Percentiles rank a stretch among this genome's conserved stretches.
phyloP scores from a whole-genome alignment of 2,888 invertebrate species.

The Suillia variegata region DNA sequence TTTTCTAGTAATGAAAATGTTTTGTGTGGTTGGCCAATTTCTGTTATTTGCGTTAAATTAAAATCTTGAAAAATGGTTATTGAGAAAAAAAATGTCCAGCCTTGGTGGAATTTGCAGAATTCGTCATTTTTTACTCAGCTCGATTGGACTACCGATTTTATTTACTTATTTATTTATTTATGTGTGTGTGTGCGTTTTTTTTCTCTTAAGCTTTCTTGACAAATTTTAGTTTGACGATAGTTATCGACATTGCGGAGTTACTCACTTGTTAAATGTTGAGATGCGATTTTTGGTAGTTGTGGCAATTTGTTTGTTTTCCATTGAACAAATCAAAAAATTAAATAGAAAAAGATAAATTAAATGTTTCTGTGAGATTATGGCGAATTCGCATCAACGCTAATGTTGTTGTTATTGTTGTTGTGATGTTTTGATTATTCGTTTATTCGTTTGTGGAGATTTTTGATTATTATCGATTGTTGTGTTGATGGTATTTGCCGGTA shows the following conservation, averaged over 20 bases:
- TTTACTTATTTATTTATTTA: no score
- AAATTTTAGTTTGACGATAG: neutral
- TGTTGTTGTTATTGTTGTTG: slow-evolving; percentile 24
- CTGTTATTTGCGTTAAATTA: neutral
- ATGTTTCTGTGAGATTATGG: neutral
- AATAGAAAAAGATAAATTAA: neutral
- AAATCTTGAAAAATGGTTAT: neutral
- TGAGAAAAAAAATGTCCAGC: no score
- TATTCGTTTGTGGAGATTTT: neutral
- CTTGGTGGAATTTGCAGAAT: neutral
- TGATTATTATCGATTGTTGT: slow-evolving; percentile 10
- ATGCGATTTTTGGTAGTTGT: slow-evolving; percentile 7
- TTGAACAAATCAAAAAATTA: slow-evolving; percentile 34
- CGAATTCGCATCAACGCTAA: slow-evolving; percentile 4
- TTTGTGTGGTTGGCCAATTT: neutral
- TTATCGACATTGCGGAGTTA: slow-evolving; percentile 1
- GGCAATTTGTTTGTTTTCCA: slow-evolving; percentile 44
- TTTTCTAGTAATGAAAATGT: neutral
- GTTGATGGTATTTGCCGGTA: slow-evolving; percentile 1
- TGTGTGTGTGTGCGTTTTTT: no score
- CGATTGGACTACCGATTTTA: no score
- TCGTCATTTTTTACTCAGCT: slow-evolving; percentile 3
- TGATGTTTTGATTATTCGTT: slow-evolving; percentile 1
- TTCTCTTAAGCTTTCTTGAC: no score
- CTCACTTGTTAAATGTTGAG: neutral